phyloP scores from a whole-genome alignment of 2,113 vertebrate genomes.

The Saimiri boliviensis region DNA sequence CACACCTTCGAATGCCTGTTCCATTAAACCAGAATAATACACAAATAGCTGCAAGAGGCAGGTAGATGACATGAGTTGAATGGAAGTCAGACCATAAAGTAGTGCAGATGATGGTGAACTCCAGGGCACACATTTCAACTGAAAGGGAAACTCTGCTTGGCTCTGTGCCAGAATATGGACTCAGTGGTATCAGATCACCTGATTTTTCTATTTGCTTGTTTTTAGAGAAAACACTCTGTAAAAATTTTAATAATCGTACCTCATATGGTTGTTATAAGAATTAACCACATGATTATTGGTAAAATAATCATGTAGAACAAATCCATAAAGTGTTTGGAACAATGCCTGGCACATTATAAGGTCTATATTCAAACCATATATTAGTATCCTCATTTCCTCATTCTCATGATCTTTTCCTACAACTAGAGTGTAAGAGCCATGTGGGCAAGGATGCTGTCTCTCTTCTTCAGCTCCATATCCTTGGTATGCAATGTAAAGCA shows the following conservation, averaged over 20 bases:
- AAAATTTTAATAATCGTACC: background rate
- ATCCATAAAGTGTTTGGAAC: background rate
- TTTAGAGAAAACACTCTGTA: background rate
- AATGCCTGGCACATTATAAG: background rate
- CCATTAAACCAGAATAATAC: background rate
- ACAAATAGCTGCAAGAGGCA: background rate
- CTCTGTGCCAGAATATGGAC: background rate
- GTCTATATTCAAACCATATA: background rate
- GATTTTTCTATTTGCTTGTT: background rate
- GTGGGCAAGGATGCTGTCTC: background rate
- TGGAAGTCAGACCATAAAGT: background rate
- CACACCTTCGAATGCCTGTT: background rate
- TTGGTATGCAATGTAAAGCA: background rate
- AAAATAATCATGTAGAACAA: background rate
- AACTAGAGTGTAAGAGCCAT: background rate
- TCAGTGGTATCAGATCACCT: background rate
- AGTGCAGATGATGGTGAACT: background rate
- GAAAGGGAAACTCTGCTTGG: too few relatives aligned
- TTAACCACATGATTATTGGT: background rate
- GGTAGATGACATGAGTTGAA: rapidly evolving
- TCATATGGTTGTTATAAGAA: background rate
- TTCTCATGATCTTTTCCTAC: too few relatives aligned
- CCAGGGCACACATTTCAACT: background rate
- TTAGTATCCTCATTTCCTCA: too few relatives aligned
- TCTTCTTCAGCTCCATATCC: background rate